Evolutionary conservation across 2,113 vertebrate genomes (phyloP), one percentile per base, ranked within the genome.

Genomic region (Limnothrissa miodon): DNA sequence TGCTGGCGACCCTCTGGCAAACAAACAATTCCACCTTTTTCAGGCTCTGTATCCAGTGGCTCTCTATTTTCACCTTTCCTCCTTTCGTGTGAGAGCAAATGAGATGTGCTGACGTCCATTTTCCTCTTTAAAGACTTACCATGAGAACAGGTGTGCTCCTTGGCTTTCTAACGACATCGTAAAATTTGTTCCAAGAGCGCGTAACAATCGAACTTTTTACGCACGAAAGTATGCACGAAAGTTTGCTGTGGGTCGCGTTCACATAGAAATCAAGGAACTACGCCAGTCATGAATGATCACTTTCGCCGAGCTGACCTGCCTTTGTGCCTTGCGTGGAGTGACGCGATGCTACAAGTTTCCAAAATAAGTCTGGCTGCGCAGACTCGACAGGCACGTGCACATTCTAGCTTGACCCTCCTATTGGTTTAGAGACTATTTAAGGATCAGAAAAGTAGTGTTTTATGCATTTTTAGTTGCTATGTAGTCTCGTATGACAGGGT

Each of bases 21-120:
- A 74, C 66, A 29, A 74, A 74, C 66, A 74, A 74, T 1, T 74
- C 66, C 66, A 36, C 13, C 66, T 39, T 33, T 21, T 23, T 84
- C 56, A 42, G 29, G 83, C 2, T 39, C 74, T 36, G 15, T 51
- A 81, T 56, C 82, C 21, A 59, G 45, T 29, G 39, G 17, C 66
- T 36, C 33, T 66, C 59, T 10, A 17, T 2, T 74, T 33, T 15
- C 66, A 15, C 21, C 51, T 56, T 6, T 56, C 4, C 19, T 74
- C 25, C 11, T 11, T 17, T 74, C 66, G 10, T 17, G 66, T 17
- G 66, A 36, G 33, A 4, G 29, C 13, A 29, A 17, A 11, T 29
- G 66, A 36, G 66, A 74, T 36, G 29, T 74, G 66, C 4, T 74
- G 66, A 74, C 29, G 66, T 17, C 33, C 66, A 74, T 74, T 29